phyloP scores from a whole-genome alignment of 2,888 invertebrate genomes.

The Plagodis pulveraria region DNA sequence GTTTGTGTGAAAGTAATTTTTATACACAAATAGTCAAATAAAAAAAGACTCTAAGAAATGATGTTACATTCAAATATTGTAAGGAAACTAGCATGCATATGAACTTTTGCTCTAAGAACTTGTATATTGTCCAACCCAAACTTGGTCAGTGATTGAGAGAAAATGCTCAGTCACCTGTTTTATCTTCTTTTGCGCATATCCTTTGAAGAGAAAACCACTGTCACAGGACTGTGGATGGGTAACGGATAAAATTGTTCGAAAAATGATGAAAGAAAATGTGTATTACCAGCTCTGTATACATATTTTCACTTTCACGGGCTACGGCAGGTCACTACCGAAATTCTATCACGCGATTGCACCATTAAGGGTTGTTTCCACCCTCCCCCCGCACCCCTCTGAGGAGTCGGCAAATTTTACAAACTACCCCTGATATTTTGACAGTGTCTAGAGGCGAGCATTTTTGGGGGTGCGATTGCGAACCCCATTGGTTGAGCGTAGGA shows the following conservation, averaged over 20 bases:
- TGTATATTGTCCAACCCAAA: no score
- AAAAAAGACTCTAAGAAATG: neutral
- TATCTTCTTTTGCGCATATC: no score
- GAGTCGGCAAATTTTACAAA: slow-evolving; percentile 80
- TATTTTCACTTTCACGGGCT: slow-evolving; percentile 82
- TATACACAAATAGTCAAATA: no score
- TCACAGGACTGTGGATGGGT: no score
- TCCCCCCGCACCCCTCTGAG: slow-evolving; percentile 47
- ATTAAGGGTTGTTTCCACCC: slow-evolving; percentile 78
- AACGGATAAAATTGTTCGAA: no score
- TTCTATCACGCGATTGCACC: slow-evolving; percentile 84
- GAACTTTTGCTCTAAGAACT: no score
- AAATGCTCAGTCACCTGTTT: no score
- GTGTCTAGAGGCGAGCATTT: slow-evolving; percentile 48
- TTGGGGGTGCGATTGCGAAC: slow-evolving; percentile 35
- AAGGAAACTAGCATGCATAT: no score
- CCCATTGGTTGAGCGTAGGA: slow-evolving; percentile 13
- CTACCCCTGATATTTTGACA: slow-evolving; percentile 69
- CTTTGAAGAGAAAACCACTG: no score
- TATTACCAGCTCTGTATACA: slow-evolving; percentile 63
- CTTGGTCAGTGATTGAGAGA: no score
- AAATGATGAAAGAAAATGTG: slow-evolving; percentile 10
- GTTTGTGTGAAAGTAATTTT: no score
- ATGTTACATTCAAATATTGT: neutral
- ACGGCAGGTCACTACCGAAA: slow-evolving; percentile 83